phyloP scores from a whole-genome alignment of 2,113 vertebrate species.

The Sapajus apella region DNA sequence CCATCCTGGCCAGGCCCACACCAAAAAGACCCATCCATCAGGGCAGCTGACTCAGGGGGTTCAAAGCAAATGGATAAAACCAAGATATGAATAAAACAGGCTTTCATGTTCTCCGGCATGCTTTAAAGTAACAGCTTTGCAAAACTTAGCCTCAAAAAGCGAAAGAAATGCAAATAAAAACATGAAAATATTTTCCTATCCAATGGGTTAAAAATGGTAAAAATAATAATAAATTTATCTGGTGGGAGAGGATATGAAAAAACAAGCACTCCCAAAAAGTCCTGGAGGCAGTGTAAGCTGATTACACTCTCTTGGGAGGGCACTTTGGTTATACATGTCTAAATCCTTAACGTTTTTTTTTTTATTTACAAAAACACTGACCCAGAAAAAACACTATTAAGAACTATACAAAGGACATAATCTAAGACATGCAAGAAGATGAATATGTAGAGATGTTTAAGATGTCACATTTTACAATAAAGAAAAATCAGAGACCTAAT shows the following conservation, averaged over 20 bases:
- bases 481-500: background rate
- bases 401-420: background rate
- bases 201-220: background rate
- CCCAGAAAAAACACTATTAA: slow-evolving; percentile 4
- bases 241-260: background rate
- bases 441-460: background rate
- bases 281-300: background rate
- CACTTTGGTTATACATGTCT: background rate
- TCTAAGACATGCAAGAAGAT: background rate
- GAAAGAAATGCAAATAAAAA: background rate
- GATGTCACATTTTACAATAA: background rate
- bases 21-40: background rate
- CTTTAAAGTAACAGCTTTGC: background rate
- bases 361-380: background rate
- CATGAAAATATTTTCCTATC: background rate
- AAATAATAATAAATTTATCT: background rate
- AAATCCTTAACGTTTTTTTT: background rate
- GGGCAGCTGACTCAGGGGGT: background rate
- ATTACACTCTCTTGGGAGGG: background rate
- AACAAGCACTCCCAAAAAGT: background rate
- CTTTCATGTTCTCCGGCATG: background rate
- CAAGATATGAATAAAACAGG: background rate
- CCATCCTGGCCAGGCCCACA: background rate
- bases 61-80: background rate
- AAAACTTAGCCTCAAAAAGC: background rate